phyloP scores from a whole-genome alignment of 2,888 invertebrate species.

The Pammene aurita region DNA sequence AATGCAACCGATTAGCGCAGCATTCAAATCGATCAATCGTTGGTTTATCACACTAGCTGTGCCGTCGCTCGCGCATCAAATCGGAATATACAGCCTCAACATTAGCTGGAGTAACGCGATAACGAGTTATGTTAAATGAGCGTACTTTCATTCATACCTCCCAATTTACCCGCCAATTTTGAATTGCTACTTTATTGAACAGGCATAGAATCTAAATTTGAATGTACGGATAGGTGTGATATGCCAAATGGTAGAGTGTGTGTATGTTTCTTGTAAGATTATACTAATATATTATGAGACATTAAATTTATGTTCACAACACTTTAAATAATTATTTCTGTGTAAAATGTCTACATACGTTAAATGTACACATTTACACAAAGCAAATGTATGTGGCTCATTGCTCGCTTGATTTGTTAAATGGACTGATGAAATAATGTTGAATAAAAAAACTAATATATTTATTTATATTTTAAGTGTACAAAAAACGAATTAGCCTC shows the following conservation, averaged over 20 bases:
- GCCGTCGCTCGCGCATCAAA: background rate
- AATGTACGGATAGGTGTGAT: background rate
- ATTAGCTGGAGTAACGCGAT: conserved; percentile 34
- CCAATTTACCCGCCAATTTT: background rate
- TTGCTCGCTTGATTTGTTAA: background rate
- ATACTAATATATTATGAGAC: conserved; percentile 12
- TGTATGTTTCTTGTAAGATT: conserved; percentile 16
- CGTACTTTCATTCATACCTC: conserved; percentile 16
- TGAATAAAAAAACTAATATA: no score
- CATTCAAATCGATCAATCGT: no score
- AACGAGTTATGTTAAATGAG: conserved; percentile 32
- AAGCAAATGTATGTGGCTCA: background rate
- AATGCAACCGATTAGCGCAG: no score
- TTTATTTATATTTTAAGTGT: no score
- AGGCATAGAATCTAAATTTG: background rate
- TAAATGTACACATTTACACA: background rate
- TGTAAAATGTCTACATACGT: background rate
- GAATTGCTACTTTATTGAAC: background rate
- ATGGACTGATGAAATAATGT: no score
- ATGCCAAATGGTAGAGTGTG: background rate
- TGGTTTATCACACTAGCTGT: no score
- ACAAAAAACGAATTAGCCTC: no score
- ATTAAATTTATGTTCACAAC: conserved; percentile 5
- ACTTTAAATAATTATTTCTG: conserved; percentile 6
- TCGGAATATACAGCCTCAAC: conserved; percentile 2